A percentile compares a stretch with the other conserved stretches of the same genome.
These are phyloP conservation scores for Centruroides sculpturatus DNA, from an alignment of 1,140 invertebrate species.

Conservation along the genomic window DNA sequence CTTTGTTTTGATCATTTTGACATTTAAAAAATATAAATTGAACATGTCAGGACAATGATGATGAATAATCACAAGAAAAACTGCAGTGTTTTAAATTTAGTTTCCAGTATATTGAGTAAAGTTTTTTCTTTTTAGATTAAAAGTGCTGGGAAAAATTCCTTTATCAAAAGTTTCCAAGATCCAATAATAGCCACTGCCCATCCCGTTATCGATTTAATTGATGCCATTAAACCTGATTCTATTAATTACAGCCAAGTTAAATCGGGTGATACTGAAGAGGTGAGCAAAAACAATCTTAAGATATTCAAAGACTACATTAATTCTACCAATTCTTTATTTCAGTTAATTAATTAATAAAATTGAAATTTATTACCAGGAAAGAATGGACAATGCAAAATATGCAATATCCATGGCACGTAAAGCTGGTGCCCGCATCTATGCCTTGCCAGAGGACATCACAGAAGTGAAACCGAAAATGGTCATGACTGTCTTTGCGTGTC, in stretches of 20 bases:
- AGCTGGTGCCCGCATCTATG: slow-evolving; percentile 92
- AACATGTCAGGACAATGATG: no score
- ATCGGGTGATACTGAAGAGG: slow-evolving; percentile 59
- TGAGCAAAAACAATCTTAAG: slow-evolving; percentile 30
- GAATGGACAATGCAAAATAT: slow-evolving; percentile 93
- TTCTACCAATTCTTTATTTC: not conserved
- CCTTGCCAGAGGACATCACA: slow-evolving; percentile 96
- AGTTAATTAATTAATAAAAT: not conserved
- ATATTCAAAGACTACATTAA: not conserved
- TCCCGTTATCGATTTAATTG: slow-evolving; percentile 88
- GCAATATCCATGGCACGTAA: slow-evolving; percentile 95
- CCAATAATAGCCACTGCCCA: slow-evolving; percentile 57
- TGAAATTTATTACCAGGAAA: slow-evolving; percentile 48
- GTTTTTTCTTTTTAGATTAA: slow-evolving; percentile 26
- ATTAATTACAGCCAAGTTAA: slow-evolving; percentile 88
- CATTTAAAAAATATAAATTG: no score
- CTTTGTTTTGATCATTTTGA: no score
- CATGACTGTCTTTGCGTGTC: slow-evolving; percentile 97
- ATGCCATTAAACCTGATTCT: slow-evolving; percentile 86
- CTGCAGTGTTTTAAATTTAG: no score
- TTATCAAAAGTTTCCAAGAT: slow-evolving; percentile 79
- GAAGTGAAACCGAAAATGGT: slow-evolving; percentile 98
- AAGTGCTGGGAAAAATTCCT: slow-evolving; percentile 56
- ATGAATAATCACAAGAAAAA: no score
- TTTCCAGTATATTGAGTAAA: not conserved